Evolutionary conservation across 2,797 vertebrate genomes (phyloP), one percentile per base, ranked within the genome.

Genomic region (Enteromius paludinosus): DNA sequence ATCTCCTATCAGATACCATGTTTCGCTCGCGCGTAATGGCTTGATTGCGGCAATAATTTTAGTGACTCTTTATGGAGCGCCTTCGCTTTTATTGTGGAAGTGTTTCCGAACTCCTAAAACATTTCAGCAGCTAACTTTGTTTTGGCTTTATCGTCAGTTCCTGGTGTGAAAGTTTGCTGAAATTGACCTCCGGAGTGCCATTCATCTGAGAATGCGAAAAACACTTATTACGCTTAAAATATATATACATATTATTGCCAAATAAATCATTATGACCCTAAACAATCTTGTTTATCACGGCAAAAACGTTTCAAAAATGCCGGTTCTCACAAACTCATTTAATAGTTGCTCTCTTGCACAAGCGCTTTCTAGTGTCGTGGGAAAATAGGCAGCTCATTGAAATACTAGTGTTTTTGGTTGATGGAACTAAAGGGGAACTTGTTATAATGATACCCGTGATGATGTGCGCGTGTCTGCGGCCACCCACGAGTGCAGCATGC

Each of bases 21-120:
- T 76, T 62, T 83, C 28, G 43, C 41, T 66, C 56, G 11, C 45
- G 33, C 70, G 38, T 59, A 47, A 86, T 70, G 69, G 56, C 38
- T 73, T 74, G 54, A 45, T 70, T 77, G 47, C 68, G 66, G 30
- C 74, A 65, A 71, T 79, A 47, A 35, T 68, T 80, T 66, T 56
- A 80, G 70, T 30, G 81, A 47, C 66, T 69, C n/a, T 74, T 82
- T 78, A 71, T 38, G 82, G 43, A 71, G 38, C 81, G 2, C 25
- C 28, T 75, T 52, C 54, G 18, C 78, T 59, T 56, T 35, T 64
- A 38, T 14, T 30, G 41, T 77, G 41, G 73, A 61, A 62, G 54
- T 49, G 65, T 83, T 71, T 2, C 54, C 17, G 65, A 78, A 71
- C 74, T 78, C 73, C 66, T 28, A 47, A 83, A 78, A 78, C 41